Evolutionary conservation across 2,888 invertebrate species (phyloP).

Genomic region (Rhodophaea formosa): DNA sequence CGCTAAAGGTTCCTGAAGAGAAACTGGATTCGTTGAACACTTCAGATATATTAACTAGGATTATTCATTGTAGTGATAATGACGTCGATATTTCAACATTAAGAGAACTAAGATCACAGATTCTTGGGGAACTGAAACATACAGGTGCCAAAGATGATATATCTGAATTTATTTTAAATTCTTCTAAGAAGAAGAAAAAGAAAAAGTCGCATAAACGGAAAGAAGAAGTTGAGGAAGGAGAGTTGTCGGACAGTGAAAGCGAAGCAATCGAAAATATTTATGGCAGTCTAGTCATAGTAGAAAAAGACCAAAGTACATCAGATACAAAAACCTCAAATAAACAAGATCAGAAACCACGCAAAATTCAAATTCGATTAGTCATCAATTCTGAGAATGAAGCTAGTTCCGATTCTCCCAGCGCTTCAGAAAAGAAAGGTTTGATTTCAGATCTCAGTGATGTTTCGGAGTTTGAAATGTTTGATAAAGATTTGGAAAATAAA

Average conservation of each 20-base stretch:
- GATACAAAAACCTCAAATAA: conserved; percentile 33
- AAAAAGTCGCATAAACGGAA: conserved; percentile 35
- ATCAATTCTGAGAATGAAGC: conserved; percentile 44
- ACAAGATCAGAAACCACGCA: conserved; percentile 44
- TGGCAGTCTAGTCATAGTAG: conserved; percentile 57
- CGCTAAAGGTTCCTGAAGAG: conserved; percentile 69
- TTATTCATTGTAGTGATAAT: conserved; percentile 65
- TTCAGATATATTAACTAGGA: conserved; percentile 67
- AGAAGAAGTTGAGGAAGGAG: conserved; percentile 69
- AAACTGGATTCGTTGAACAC: conserved; percentile 64
- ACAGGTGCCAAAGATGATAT: conserved; percentile 70
- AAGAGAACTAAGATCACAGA: conserved; percentile 67
- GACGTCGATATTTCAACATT: conserved; percentile 76
- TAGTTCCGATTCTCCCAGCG: conserved; percentile 6
- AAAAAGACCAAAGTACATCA: conserved; percentile 37
- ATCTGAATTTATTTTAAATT: conserved; percentile 68
- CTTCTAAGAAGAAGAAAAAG: conserved; percentile 50
- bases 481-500: conserved; percentile 24
- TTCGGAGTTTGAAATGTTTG: conserved; percentile 55
- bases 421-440: conserved; percentile 5
- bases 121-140: conserved; percentile 71
- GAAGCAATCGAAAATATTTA: conserved; percentile 70
- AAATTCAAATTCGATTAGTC: conserved; percentile 64
- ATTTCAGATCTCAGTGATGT: conserved; percentile 32
- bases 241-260: conserved; percentile 73